Percentiles rank a stretch among this genome's conserved stretches.
These are phyloP conservation scores for Melieria crassipennis DNA, from an alignment of 2,888 invertebrate species.

Conservation along the genomic window DNA sequence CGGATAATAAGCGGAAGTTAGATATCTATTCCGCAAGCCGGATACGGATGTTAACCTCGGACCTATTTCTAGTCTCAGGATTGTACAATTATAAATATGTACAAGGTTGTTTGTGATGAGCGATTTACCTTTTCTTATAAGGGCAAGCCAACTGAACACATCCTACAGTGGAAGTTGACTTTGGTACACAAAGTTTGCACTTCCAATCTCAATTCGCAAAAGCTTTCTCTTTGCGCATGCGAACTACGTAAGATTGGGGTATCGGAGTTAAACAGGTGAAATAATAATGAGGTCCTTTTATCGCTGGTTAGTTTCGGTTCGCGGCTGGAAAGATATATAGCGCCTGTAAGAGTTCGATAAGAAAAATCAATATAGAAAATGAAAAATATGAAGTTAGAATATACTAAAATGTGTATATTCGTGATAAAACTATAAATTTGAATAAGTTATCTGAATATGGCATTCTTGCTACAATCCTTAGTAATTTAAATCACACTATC, in stretches of 20 bases:
- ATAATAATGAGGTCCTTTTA: not conserved
- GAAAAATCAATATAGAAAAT: not conserved
- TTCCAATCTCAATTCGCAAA: not conserved
- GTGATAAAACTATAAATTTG: no score
- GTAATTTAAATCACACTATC: no score
- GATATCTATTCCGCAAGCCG: no score
- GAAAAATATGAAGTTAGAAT: not conserved
- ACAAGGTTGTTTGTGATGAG: no score
- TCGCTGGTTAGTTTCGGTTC: conserved; percentile 1
- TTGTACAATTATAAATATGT: no score
- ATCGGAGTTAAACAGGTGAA: not conserved
- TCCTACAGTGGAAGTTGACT: not conserved
- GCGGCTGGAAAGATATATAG: not conserved
- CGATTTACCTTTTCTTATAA: no score
- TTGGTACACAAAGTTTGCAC: conserved; percentile 7
- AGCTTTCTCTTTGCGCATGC: conserved; percentile 6
- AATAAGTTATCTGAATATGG: no score
- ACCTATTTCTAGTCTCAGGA: no score
- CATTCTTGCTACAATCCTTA: no score
- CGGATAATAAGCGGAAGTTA: no score
- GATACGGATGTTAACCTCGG: no score
- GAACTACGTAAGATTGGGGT: not conserved
- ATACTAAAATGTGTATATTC: not conserved
- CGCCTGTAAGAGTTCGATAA: not conserved
- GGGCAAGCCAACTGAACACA: no score